Evolutionary conservation across 2,888 invertebrate genomes (phyloP), one percentile per base, ranked within the genome.

Genomic region (Hipparchia sbordonii): DNA sequence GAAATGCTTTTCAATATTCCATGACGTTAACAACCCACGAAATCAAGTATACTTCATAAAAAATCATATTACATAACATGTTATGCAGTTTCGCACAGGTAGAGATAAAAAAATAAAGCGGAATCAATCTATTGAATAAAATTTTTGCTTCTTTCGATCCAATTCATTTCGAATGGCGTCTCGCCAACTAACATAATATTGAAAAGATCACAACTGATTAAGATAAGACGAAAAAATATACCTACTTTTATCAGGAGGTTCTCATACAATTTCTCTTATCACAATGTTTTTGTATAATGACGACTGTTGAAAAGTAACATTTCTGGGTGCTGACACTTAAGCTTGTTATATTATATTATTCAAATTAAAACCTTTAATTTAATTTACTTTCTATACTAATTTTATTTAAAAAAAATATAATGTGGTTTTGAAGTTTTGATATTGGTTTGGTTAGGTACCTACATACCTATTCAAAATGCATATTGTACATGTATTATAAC

Each of bases 31-130:
- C 57, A 57, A 46, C 57, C 8, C 57, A 7, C 12, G 61, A 7
- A n/a, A n/a, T 33, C 8, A 52, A n/a, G 69, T 23, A 13, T 13
- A 48, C 33, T 62, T 39, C 39, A 39, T n/a, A 13, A 33, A 67
- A 39, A 67, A 59, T 46, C 33, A 39, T 46, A 67, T 74, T 74
- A 65, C 61, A 61, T 60, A 74, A 74, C 56, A 45, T 5, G 63
- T 75, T 75, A 73, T 52, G 67, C 74, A 74, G 71, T 72, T n/a
- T 61, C 59, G 39, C 63, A 54, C 67, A 68, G 71, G 71, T 62
- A 57, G 62, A 71, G 63, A 71, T 23, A 52, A 69, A 60, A 61
- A 67, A 63, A 70, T 66, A 72, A 70, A 23, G 56, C 57, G 73
- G 39, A 10, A 66, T 54, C 48, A 59, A 70, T 52, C 54, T 66